Evolutionary conservation across 2,888 invertebrate species (phyloP).

Genomic region (Pilophorus perplexus): DNA sequence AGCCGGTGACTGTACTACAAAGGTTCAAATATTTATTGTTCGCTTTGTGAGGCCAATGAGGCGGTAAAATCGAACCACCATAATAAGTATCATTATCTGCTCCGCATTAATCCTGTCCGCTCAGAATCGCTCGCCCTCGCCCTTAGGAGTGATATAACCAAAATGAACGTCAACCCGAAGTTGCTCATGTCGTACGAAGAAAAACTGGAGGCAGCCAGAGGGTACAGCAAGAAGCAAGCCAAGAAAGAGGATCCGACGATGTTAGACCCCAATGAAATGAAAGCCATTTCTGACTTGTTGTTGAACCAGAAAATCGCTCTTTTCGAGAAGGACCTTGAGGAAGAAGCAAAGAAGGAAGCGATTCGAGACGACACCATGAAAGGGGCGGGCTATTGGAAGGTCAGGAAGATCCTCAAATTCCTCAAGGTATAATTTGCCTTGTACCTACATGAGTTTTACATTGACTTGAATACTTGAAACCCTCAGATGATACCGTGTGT

Average conservation of each 20-base stretch:
- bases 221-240: not conserved
- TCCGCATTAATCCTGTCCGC: too few species aligned
- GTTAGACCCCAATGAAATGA: not conserved
- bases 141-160: too few species aligned
- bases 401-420: not conserved
- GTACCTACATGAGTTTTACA: too few species aligned
- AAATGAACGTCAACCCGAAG: not conserved
- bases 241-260: too few species aligned
- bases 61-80: too few species aligned
- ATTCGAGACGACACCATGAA: not conserved
- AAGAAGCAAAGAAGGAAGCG: not conserved
- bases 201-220: not conserved
- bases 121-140: too few species aligned
- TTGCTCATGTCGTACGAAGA: not conserved
- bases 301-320: not conserved
- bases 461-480: too few species aligned
- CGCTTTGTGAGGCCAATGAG: too few species aligned
- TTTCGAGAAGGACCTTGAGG: not conserved
- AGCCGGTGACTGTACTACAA: too few species aligned
- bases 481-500: too few species aligned
- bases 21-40: too few species aligned
- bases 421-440: not conserved
- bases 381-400: slow-evolving; percentile 3
- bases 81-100: too few species aligned
- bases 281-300: not conserved